phyloP scores from a whole-genome alignment of 2,113 vertebrate species.

The Fregetta grallaria region DNA sequence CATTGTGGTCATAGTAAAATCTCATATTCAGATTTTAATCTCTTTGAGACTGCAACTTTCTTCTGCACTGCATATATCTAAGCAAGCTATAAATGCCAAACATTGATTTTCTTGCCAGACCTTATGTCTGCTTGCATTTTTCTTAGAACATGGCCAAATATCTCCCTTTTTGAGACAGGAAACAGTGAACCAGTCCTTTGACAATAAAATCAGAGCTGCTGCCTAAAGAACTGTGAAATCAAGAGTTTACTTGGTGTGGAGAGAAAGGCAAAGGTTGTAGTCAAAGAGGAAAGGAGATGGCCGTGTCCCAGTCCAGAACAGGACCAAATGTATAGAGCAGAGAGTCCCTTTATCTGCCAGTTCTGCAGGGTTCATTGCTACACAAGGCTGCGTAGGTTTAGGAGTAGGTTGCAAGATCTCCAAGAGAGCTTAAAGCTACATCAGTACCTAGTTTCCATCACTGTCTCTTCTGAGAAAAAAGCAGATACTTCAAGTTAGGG shows the following conservation, averaged over 20 bases:
- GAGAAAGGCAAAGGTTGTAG: background rate
- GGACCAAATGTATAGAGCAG: background rate
- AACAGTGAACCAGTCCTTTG: background rate
- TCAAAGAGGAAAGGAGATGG: background rate
- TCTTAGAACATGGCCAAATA: background rate
- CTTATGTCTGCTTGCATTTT: background rate
- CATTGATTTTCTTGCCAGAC: background rate
- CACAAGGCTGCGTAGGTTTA: background rate
- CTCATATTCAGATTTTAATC: background rate
- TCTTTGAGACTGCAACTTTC: background rate
- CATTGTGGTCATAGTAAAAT: background rate
- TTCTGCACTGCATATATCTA: background rate
- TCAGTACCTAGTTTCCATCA: background rate
- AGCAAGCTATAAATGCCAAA: background rate
- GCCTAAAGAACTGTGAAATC: background rate
- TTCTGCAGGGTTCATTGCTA: background rate
- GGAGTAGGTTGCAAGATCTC: background rate
- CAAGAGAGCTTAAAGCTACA: background rate
- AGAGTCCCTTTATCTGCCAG: background rate
- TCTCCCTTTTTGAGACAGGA: background rate
- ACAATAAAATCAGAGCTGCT: background rate
- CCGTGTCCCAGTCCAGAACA: background rate
- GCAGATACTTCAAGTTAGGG: background rate
- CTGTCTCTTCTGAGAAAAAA: background rate
- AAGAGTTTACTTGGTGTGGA: background rate